Evolutionary conservation across 2,797 vertebrate genomes (phyloP).

Genomic region (Argya squamiceps): DNA sequence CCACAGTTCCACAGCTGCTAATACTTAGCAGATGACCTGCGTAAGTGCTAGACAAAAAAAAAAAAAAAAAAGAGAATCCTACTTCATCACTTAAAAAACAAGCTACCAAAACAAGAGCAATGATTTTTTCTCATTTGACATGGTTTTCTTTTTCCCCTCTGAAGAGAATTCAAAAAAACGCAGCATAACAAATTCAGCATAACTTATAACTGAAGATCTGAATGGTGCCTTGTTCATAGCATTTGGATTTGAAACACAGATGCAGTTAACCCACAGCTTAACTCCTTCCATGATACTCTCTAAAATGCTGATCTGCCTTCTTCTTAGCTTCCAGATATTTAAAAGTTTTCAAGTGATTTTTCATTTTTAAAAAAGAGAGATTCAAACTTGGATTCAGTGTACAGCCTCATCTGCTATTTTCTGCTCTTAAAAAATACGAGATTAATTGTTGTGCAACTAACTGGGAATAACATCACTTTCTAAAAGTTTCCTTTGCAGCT

Average conservation of each 20-base stretch:
- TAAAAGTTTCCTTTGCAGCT: slow-evolving; percentile 48
- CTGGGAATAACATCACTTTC: slow-evolving; percentile 61
- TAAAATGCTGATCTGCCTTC: background rate
- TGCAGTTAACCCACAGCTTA: slow-evolving; percentile 52
- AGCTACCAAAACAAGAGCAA: slow-evolving; percentile 6
- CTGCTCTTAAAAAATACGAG: background rate
- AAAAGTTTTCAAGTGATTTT: background rate
- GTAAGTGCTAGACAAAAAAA: slow-evolving; percentile 29
- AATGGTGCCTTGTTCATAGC: slow-evolving; percentile 69
- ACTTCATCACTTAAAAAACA: slow-evolving; percentile 53
- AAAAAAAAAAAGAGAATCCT: background rate
- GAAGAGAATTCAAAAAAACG: background rate
- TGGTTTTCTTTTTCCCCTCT: slow-evolving; percentile 49
- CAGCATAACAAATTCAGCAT: slow-evolving; percentile 19
- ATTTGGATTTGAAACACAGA: slow-evolving; percentile 59
- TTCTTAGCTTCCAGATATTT: background rate
- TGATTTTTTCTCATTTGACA: background rate
- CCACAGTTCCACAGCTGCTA: slow-evolving; percentile 72
- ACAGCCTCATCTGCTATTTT: background rate
- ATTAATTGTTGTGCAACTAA: slow-evolving; percentile 46
- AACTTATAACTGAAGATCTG: slow-evolving; percentile 51
- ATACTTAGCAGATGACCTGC: slow-evolving; percentile 70
- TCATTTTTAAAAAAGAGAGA: background rate
- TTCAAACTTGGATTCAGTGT: background rate
- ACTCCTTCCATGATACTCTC: slow-evolving; percentile 34